Evolutionary conservation across 2,113 vertebrate genomes (phyloP).

Genomic region (Phaethornis superciliosus): DNA sequence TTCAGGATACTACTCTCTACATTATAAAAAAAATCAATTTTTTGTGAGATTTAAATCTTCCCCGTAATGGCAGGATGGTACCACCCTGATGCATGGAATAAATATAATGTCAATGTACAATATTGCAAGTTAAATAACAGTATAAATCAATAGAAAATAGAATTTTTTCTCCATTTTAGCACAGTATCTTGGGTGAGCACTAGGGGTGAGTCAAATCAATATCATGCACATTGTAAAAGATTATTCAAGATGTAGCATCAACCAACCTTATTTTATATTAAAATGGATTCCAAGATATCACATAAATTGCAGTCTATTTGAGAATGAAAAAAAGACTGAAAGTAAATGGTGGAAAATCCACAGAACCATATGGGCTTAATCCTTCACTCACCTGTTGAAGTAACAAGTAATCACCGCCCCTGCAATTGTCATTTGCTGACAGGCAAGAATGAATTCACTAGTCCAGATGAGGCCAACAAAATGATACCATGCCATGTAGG

Average conservation of each 20-base stretch:
- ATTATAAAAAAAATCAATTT: background rate
- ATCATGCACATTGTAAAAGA: background rate
- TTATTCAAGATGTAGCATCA: background rate
- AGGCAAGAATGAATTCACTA: slow-evolving; percentile 81
- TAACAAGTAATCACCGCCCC: slow-evolving; percentile 76
- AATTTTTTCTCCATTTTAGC: background rate
- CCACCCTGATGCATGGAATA: background rate
- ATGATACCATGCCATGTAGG: slow-evolving; percentile 83
- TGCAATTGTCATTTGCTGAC: slow-evolving; percentile 78
- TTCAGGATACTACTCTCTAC: background rate
- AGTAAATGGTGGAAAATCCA: background rate
- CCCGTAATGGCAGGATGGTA: background rate
- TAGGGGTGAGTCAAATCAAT: background rate
- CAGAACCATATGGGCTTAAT: background rate
- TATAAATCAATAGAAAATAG: background rate
- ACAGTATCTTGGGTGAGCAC: background rate
- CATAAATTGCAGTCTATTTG: background rate
- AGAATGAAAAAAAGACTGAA: background rate
- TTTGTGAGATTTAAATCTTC: background rate
- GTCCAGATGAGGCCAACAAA: slow-evolving; percentile 82
- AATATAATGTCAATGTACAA: background rate
- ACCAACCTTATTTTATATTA: background rate
- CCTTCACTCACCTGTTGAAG: slow-evolving; percentile 78
- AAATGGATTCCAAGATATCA: background rate
- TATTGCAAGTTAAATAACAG: background rate